Conservation (phyloP, 2,888 invertebrate genomes). For the Nemotelus nigrinus region DNA sequence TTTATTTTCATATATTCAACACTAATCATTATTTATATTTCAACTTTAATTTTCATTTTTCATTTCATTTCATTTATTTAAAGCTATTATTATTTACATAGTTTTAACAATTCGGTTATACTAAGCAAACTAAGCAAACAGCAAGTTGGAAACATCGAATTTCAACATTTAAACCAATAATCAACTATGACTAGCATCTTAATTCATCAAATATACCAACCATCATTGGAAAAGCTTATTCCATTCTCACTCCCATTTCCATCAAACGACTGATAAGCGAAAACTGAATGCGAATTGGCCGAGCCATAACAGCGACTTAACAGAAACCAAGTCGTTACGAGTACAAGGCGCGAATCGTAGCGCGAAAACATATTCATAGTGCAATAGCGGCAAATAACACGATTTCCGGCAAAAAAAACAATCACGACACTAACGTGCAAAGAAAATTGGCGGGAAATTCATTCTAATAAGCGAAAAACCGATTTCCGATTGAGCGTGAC, state of each 20-base stretch:
- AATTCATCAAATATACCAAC: conserved; percentile 13
- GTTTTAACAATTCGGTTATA: no score
- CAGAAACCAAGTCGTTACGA: conserved; percentile 41
- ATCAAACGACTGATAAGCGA: not conserved
- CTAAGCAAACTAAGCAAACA: no score
- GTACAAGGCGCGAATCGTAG: not conserved
- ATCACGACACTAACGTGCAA: conserved; percentile 21
- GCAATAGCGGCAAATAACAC: not conserved
- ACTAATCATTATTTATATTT: no score
- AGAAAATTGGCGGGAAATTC: conserved; percentile 29
- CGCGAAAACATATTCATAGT: conserved; percentile 32
- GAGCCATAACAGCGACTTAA: conserved; percentile 8
- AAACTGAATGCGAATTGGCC: not conserved
- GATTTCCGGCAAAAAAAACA: not conserved
- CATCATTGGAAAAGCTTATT: conserved; percentile 13
- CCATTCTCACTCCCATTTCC: conserved; percentile 1
- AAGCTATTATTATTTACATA: no score
- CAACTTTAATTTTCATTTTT: no score
- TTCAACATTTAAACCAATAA: not conserved
- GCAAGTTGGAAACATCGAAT: no score
- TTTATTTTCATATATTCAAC: no score
- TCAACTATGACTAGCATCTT: not conserved
- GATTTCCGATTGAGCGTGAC: conserved; percentile 8
- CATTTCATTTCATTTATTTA: no score
- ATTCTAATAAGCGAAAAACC: conserved; percentile 28